A percentile compares a stretch with the other conserved stretches of the same genome.
phyloP scores from a whole-genome alignment of 2,888 invertebrate species.

The Loripinus fragilis region DNA sequence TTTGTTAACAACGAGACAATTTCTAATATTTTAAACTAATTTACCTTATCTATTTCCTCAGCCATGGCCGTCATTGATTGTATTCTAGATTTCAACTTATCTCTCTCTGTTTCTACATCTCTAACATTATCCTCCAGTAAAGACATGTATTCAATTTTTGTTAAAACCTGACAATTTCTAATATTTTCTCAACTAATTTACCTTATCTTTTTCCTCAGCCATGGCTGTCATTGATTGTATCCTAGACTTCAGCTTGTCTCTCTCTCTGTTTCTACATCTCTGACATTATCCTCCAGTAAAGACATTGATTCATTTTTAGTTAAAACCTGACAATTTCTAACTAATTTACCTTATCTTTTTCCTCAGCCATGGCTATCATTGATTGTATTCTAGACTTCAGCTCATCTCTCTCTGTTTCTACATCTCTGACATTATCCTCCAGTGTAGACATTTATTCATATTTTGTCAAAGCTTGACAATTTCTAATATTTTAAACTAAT shows the following conservation, averaged over 20 bases:
- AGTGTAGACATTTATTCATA: too few relatives aligned
- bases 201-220: not conserved
- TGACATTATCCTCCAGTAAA: conserved; percentile 54
- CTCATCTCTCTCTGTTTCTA: conserved; percentile 63
- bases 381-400: conserved; percentile 27
- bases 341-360: not conserved
- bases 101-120: conserved; percentile 63
- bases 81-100: conserved; percentile 40
- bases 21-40: too few relatives aligned
- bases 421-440: conserved; percentile 50
- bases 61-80: not conserved
- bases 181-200: too few relatives aligned
- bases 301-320: conserved; percentile 60
- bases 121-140: conserved; percentile 56
- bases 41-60: not conserved
- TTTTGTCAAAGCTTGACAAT: too few relatives aligned
- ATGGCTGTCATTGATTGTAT: not conserved
- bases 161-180: too few relatives aligned
- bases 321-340: too few relatives aligned
- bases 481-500: too few relatives aligned
- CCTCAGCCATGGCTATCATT: not conserved
- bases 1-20: too few relatives aligned
- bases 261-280: conserved; percentile 63
- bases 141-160: too few relatives aligned
- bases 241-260: conserved; percentile 47